Evolutionary conservation across 37 sponge, comb jelly and placozoan species (phyloP), one percentile per base, ranked within the genome.

Genomic region (Agelas oroides): DNA sequence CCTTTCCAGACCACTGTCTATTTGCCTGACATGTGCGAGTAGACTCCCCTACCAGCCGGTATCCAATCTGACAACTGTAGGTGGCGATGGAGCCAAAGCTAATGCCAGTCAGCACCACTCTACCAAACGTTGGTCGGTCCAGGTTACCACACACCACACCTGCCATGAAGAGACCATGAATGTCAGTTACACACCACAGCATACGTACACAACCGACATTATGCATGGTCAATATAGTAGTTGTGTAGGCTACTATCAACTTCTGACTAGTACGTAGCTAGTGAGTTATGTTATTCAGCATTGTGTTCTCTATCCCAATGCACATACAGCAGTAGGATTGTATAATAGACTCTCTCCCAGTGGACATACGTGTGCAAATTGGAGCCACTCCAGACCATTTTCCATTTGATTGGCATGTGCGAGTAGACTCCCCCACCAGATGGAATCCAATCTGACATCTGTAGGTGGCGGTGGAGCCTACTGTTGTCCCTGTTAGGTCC

Each of bases 361-460:
- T n/a, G n/a, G n/a, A n/a, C n/a, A n/a, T 46, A 46, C 46, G 6
- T 60, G 18, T n/a, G 59, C 93, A 92, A 39, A 73, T 71, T 57
- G 93, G 93, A 12, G 57, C 86, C 6, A 21, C 1, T 62, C 86
- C 82, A 38, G 71, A 35, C 93, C 93, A 92, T 56, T 70, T 0
- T n/a, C 89, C 89, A 66, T 61, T 80, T n/a, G 32, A 19, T 56
- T 62, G 71, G 60, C 93, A 92, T 20, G 6, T 34, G 5, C 86
- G 21, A 0, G 38, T 54, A 0, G 71, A 41, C 18, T 69, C 12
- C 2, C 93, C 93, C 13, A 37, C 55, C 56, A 92, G 73, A 0
- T 67, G 41, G 57, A 28, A 88, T 28, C 86, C 89, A 25, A 53
- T n/a, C 24, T 88, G 60, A 61, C 93, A 92, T 27, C 30, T 71